Percentiles rank a stretch among this genome's conserved stretches.
Evolutionary conservation across 92 coral and sea anemone species (phyloP).

Genomic region (Phenganax stokvisi): DNA sequence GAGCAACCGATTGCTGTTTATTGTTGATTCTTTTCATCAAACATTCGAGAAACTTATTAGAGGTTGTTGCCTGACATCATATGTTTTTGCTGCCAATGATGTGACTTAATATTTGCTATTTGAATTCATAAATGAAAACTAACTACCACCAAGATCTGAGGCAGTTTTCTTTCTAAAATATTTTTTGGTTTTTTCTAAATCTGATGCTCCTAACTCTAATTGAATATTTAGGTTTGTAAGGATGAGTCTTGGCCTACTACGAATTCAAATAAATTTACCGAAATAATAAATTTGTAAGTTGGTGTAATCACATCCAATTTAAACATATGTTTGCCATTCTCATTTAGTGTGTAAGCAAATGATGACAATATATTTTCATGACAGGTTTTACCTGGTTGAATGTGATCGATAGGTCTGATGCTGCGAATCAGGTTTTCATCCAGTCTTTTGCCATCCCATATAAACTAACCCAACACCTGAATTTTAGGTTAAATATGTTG

Average conservation of each 20-base stretch:
- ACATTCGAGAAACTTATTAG: not conserved
- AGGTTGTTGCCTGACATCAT: not conserved
- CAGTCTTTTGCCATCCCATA: not conserved
- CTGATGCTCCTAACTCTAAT: not conserved
- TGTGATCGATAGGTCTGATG: conserved; percentile 45
- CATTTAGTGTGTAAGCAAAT: not conserved
- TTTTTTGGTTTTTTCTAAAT: not conserved
- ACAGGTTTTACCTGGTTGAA: conserved; percentile 36
- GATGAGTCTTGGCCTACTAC: too few species aligned
- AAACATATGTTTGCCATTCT: not conserved
- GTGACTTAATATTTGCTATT: conserved; percentile 60
- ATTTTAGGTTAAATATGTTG: not conserved
- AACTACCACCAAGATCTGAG: conserved; percentile 39
- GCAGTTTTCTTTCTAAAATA: conserved; percentile 1
- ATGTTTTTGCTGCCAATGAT: conserved; percentile 53
- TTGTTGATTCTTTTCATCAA: too few species aligned
- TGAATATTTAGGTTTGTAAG: not conserved
- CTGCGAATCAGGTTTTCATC: not conserved
- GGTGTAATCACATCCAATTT: not conserved
- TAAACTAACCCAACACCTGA: not conserved
- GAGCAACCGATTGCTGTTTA: too few species aligned
- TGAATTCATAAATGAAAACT: conserved; percentile 40
- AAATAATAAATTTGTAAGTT: not conserved
- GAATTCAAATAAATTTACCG: too few species aligned
- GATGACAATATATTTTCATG: conserved; percentile 16